Percentiles rank a stretch among this genome's conserved stretches.
phyloP scores from a whole-genome alignment of 1,140 invertebrate genomes.

The Agrilus planipennis region DNA sequence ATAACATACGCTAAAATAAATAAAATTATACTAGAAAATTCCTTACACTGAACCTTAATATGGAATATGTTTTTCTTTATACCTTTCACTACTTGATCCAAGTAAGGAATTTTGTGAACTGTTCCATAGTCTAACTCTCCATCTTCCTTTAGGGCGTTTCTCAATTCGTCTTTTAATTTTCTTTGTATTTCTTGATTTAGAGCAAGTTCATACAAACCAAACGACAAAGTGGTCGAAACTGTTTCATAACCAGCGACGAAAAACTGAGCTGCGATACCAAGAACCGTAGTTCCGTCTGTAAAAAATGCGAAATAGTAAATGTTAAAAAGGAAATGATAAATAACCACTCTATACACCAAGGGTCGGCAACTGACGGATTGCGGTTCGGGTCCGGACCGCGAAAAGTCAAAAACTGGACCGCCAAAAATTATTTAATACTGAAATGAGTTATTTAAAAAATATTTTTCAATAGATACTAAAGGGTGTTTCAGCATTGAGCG shows the following conservation, averaged over 20 bases:
- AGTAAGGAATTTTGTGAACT: slow-evolving; percentile 7
- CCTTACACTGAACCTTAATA: neutral
- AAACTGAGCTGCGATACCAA: slow-evolving; percentile 37
- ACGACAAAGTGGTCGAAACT: slow-evolving; percentile 32
- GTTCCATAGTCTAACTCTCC: slow-evolving; percentile 1
- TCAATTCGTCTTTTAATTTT: slow-evolving; percentile 35
- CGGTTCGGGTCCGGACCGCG: too few species aligned
- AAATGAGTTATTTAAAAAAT: too few species aligned
- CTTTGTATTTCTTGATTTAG: slow-evolving; percentile 34
- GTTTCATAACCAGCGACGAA: slow-evolving; percentile 41
- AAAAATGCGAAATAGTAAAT: too few species aligned
- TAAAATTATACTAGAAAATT: neutral
- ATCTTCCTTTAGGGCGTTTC: slow-evolving; percentile 3
- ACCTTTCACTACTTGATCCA: slow-evolving; percentile 33
- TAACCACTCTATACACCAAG: too few species aligned
- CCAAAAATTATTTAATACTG: too few species aligned
- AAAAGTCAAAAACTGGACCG: too few species aligned
- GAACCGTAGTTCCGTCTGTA: slow-evolving; percentile 14
- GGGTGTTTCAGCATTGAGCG: too few species aligned
- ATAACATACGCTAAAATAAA: neutral
- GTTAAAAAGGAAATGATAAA: too few species aligned
- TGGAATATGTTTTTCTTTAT: slow-evolving; percentile 6
- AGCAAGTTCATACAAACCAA: slow-evolving; percentile 37
- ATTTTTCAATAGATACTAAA: too few species aligned
- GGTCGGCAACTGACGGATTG: too few species aligned